Percentiles rank a stretch among this genome's conserved stretches.
Conservation (phyloP, 37 sponge, comb jelly and placozoan genomes). For the Beroe ovata region DNA sequence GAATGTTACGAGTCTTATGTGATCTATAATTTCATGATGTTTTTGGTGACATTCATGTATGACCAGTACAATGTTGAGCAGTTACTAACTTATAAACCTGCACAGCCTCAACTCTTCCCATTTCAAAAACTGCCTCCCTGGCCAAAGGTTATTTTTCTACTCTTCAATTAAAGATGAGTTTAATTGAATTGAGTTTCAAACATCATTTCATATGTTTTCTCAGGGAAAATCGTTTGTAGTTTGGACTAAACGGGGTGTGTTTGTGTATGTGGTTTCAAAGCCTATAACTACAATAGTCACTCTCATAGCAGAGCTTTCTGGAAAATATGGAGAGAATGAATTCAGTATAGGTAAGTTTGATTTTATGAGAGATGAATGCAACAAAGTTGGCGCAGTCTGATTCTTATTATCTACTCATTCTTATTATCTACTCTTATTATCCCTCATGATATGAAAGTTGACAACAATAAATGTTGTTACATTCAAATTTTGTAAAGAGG, state of each 20-base stretch:
- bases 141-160: conserved; percentile 52
- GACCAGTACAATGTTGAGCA: conserved; percentile 68
- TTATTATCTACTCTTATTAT: too few relatives aligned
- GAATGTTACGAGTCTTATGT: conserved; percentile 91
- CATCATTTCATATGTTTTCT: too few relatives aligned
- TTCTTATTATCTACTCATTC: too few relatives aligned
- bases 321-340: conserved; percentile 46
- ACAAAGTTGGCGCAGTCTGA: too few relatives aligned
- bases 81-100: conserved; percentile 67
- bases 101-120: conserved; percentile 71
- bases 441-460: too few relatives aligned
- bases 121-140: conserved; percentile 73
- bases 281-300: conserved; percentile 38
- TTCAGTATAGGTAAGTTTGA: conserved; percentile 54
- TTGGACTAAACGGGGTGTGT: conserved; percentile 58
- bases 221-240: conserved; percentile 63
- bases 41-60: conserved; percentile 81
- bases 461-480: too few relatives aligned
- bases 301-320: conserved; percentile 8
- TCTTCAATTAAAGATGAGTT: too few relatives aligned
- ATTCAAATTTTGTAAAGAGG: too few relatives aligned
- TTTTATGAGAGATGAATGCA: too few relatives aligned
- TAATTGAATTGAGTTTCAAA: too few relatives aligned
- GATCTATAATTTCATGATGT: conserved; percentile 90
- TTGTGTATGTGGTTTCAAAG: conserved; percentile 57